phyloP scores from a whole-genome alignment of 1,140 invertebrate species.

The Platorchestia sp. region DNA sequence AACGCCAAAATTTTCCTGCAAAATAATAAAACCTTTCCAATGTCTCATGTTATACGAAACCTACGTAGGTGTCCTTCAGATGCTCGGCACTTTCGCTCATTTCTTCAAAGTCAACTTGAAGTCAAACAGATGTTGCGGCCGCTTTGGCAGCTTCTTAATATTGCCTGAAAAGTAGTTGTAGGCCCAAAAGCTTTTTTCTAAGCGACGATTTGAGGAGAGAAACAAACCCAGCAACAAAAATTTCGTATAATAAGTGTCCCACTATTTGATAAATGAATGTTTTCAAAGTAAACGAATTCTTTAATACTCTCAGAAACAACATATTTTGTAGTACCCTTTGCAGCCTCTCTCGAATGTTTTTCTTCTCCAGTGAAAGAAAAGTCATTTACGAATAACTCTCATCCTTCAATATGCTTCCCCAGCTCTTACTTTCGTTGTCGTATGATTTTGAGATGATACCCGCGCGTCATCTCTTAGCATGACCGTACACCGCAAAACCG shows the following conservation, averaged over 20 bases:
- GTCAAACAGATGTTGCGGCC: neutral
- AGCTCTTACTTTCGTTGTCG: neutral
- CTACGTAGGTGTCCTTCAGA: neutral
- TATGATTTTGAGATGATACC: neutral
- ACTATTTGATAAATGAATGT: too few relatives aligned
- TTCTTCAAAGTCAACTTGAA: neutral
- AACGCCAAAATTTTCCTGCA: neutral
- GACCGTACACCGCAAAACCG: too few relatives aligned
- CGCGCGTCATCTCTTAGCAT: neutral
- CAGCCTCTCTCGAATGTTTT: neutral
- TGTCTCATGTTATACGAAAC: neutral
- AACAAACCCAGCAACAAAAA: too few relatives aligned
- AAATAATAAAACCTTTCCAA: neutral
- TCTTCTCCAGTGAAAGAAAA: too few relatives aligned
- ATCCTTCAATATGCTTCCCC: neutral
- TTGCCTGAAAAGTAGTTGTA: neutral
- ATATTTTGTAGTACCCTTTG: neutral
- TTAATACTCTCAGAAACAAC: too few relatives aligned
- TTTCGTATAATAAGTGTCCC: too few relatives aligned
- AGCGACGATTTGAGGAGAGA: too few relatives aligned
- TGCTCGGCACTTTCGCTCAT: neutral
- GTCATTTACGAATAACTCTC: too few relatives aligned
- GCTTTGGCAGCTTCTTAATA: neutral
- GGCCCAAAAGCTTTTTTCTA: neutral
- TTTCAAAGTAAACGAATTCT: too few relatives aligned